Evolutionary conservation across 2,113 vertebrate species (phyloP), one percentile per base, ranked within the genome.

Genomic region (Gambusia holbrooki): DNA sequence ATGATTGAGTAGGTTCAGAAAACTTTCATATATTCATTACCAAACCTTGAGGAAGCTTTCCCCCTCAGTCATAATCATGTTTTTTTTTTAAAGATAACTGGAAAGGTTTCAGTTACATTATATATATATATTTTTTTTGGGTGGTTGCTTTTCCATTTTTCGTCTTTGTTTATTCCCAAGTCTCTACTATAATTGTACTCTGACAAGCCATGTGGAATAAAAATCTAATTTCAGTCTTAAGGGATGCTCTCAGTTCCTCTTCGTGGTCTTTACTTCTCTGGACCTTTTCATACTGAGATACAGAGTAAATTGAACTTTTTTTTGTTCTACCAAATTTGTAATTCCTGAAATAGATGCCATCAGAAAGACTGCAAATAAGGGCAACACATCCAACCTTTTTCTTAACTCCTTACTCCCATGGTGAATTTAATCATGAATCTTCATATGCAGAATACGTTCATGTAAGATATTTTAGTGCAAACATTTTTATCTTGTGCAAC

Each of bases 161-260:
- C 82, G 73, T 69, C 66, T 84, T 76, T 86, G 74, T 71, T 79
- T 83, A 61, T 87, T 82, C 78, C 77, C 71, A 82, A 72, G 68
- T 82, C 69, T 61, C 68, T 67, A 69, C 77, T 69, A 83, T 89
- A 86, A 93, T 89, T 87, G 81, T 77, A 89, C 77, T 65, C 64
- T 84, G 77, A 83, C 82, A 84, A 66, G 76, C 60, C 86, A 84
- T 69, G 75, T 80, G 77, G 86, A 89, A 90, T 81, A 91, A 86
- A 82, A 88, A 88, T 77, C n/a, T 48, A 63, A 79, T 62, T 62
- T 9, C 33, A 67, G 40, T 79, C 88, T 54, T 69, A 5, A 8
- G 64, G 82, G 72, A 74, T 68, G 42, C 75, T 76, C 77, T 85
- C 66, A 63, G 29, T 73, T 74, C 69, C 70, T 58, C 71, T 84